phyloP scores from a whole-genome alignment of 2,888 invertebrate species.

The Xylota segnis region DNA sequence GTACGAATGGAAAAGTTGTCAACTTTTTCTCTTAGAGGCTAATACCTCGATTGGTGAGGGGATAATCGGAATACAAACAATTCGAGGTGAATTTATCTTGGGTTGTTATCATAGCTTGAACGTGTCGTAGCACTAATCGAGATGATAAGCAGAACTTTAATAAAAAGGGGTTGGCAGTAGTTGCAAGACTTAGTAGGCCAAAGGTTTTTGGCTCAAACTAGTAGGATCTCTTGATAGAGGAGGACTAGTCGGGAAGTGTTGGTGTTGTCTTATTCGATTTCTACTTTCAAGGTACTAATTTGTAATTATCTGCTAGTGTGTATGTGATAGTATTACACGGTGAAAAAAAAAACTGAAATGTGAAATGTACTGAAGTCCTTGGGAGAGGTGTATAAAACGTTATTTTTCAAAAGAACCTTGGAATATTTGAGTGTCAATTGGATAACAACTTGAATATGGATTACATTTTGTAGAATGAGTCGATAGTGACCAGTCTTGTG shows the following conservation, averaged over 20 bases:
- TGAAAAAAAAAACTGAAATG: too few relatives aligned
- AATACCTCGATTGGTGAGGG: constrained; percentile 17
- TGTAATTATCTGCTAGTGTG: too few relatives aligned
- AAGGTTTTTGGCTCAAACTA: constrained; percentile 62
- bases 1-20: constrained; percentile 51
- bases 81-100: constrained; percentile 57
- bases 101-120: constrained; percentile 50
- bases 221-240: constrained; percentile 22
- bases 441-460: too few relatives aligned
- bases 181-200: constrained; percentile 74
- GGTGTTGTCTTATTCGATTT: neutral
- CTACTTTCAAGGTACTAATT: constrained; percentile 35
- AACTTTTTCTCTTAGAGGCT: constrained; percentile 23
- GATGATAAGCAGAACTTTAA: constrained; percentile 65
- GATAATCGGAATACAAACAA: constrained; percentile 64
- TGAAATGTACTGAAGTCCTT: too few relatives aligned
- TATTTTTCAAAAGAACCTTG: too few relatives aligned
- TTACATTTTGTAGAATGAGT: too few relatives aligned
- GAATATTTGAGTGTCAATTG: too few relatives aligned
- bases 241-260: constrained; percentile 9
- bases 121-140: constrained; percentile 24
- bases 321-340: too few relatives aligned
- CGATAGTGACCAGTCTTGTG: too few relatives aligned
- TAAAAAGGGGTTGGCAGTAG: constrained; percentile 72
- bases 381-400: too few relatives aligned